These are phyloP conservation scores for Manacus vitellinus DNA, from an alignment of 2,113 vertebrate genomes.

Conservation along the genomic window DNA sequence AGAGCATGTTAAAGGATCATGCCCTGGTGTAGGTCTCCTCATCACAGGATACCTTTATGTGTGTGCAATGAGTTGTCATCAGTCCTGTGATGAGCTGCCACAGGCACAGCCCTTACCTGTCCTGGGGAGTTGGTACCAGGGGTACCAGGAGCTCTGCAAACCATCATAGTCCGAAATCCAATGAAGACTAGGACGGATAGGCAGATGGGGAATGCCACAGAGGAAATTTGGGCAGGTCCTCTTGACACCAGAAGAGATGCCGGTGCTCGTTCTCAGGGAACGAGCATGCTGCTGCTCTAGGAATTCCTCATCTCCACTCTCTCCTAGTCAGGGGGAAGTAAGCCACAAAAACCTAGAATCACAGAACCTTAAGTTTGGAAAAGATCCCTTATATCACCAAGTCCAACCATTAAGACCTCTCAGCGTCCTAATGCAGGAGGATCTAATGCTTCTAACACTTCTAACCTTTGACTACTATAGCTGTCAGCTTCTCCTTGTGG, in stretches of 20 bases:
- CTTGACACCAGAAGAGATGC: neutral
- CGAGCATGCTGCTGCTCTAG: neutral
- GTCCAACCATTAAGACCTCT: neutral
- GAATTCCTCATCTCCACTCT: rapidly evolving
- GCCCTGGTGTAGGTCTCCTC: neutral
- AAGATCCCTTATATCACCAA: neutral
- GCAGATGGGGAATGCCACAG: neutral
- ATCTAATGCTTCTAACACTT: neutral
- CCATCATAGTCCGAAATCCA: neutral
- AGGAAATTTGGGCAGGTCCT: neutral
- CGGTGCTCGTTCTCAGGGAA: rapidly evolving
- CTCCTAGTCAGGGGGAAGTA: neutral
- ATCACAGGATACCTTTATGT: neutral
- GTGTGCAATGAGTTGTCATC: neutral
- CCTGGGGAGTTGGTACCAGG: rapidly evolving
- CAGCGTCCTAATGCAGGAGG: neutral
- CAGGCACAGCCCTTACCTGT: neutral
- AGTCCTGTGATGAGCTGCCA: neutral
- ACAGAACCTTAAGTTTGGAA: neutral
- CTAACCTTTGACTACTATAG: rapidly evolving
- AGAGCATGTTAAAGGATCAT: rapidly evolving
- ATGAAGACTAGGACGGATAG: neutral
- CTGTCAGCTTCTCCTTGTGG: neutral
- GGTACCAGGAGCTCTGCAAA: neutral
- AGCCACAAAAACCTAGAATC: neutral